Conservation (phyloP, 2,113 vertebrate species). For the Apaloderma vittatum region DNA sequence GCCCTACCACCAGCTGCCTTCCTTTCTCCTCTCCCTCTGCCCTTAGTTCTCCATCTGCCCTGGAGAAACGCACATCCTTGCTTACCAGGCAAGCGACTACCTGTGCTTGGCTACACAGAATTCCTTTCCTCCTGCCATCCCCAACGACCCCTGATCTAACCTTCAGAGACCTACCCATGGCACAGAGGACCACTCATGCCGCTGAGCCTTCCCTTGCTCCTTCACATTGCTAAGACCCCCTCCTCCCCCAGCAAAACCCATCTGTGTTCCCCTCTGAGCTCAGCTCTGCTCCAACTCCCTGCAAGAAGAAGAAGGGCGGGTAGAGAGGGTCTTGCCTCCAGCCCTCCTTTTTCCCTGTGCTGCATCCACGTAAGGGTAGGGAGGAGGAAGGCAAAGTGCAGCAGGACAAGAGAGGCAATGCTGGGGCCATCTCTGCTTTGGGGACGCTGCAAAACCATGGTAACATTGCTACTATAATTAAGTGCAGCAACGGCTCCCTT, state of each 20-base stretch:
- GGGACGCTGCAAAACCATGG: neutral
- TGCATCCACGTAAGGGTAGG: neutral
- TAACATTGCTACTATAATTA: neutral
- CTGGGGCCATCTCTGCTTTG: neutral
- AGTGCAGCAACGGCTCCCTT: neutral
- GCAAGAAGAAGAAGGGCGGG: neutral
- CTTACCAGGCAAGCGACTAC: too few relatives aligned
- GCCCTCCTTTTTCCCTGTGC: neutral
- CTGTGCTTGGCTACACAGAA: neutral
- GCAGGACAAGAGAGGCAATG: neutral
- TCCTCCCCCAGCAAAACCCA: neutral
- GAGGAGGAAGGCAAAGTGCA: neutral
- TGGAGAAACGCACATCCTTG: neutral
- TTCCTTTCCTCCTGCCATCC: neutral
- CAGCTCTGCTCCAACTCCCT: neutral
- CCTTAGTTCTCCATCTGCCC: neutral
- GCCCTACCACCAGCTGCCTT: neutral
- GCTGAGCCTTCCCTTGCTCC: neutral
- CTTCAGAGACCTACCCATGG: neutral
- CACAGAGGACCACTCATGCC: neutral
- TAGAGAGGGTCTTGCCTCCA: neutral
- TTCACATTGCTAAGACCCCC: neutral
- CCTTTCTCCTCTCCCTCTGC: neutral
- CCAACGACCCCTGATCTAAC: neutral
- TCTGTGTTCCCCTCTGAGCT: neutral